Evolutionary conservation across 2,797 vertebrate species (phyloP), one percentile per base, ranked within the genome.

Genomic region (Microcaecilia unicolor): DNA sequence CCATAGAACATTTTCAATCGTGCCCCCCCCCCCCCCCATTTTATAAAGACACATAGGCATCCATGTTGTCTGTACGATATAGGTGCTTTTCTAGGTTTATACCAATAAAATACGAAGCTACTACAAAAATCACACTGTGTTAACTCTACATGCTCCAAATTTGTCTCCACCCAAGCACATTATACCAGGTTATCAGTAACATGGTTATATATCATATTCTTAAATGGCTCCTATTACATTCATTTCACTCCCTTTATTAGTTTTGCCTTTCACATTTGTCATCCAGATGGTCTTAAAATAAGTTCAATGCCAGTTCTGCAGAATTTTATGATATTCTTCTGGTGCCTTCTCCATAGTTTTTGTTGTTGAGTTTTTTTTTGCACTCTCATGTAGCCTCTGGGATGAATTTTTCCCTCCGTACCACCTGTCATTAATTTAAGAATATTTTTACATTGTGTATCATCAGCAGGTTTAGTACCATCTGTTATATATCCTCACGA

Each of bases 401-500:
- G 37, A 48, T 50, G 29, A 16, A 44, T 64, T 73, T 74, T 66
- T 50, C 55, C 41, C 54, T 55, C 30, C 31, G 3, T 16, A 41
- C 31, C 58, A 66, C 31, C 50, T 68, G 53, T 64, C 48, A 64
- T 41, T 61, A 64, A 49, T 38, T 51, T 66, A 59, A 67, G 37
- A 28, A 17, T 28, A 58, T 47, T 41, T 28, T 6, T 60, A 30
- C 48, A 69, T 26, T 53, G 48, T 64, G 54, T 54, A 56, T 63
- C 55, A 67, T 44, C 51, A 37, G 54, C 47, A 48, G 29, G 45
- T 67, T 69, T 37, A 33, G 36, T 48, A 39, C 68, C 61, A 72
- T 76, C 68, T 79, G 70, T 53, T 66, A n/a, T 15, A 60, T 38
- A 67, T n/a, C 49, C 37, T 47, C 48, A 66, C 56, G 64, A 69